Percentiles rank a stretch among this genome's conserved stretches.
These are phyloP conservation scores for Oplegnathus fasciatus DNA, from an alignment of 2,113 vertebrate genomes.

Conservation along the genomic window DNA sequence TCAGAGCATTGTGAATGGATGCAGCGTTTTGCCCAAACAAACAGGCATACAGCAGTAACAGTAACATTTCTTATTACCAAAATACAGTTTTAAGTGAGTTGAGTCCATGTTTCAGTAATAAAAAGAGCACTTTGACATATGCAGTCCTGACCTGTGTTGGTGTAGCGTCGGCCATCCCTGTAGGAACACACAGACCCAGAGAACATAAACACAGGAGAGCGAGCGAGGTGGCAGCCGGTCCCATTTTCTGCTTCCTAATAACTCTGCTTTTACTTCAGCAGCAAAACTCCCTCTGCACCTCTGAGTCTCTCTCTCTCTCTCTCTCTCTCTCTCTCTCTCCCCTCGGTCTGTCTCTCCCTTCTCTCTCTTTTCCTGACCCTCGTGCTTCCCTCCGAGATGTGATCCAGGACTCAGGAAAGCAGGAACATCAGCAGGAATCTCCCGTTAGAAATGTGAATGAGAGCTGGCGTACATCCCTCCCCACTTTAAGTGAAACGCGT, in stretches of 20 bases:
- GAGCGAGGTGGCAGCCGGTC: conserved; percentile 69
- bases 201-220: conserved; percentile 73
- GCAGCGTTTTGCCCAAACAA: background rate
- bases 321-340: conserved; percentile 5
- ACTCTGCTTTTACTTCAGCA: conserved; percentile 46
- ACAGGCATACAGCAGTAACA: background rate
- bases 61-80: background rate
- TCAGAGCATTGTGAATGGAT: background rate
- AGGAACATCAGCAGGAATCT: conserved; percentile 44
- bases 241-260: conserved; percentile 77
- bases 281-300: conserved; percentile 24
- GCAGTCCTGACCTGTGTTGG: conserved; percentile 77
- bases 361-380: conserved; percentile 11
- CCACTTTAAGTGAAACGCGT: background rate
- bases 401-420: conserved; percentile 13
- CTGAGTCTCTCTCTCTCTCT: conserved; percentile 30
- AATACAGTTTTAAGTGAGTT: background rate
- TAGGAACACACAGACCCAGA: conserved; percentile 62
- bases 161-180: conserved; percentile 43
- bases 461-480: conserved; percentile 26
- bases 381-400: conserved; percentile 26
- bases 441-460: conserved; percentile 48
- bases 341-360: conserved; percentile 5
- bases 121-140: background rate
- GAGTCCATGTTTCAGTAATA: background rate